Evolutionary conservation across 2,113 vertebrate genomes (phyloP).

Genomic region (Desmodus rotundus): DNA sequence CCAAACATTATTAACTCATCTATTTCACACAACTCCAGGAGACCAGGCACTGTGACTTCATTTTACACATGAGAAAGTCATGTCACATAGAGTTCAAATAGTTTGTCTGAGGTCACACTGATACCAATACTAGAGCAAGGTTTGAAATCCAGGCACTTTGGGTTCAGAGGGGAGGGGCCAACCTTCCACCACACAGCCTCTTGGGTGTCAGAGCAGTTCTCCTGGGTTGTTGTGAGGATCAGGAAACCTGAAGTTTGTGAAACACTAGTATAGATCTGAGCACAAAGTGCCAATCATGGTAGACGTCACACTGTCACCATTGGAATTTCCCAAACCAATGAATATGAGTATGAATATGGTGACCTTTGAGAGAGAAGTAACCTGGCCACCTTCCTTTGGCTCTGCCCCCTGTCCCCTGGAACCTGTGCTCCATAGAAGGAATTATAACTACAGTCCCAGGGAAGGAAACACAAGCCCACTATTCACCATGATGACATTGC

Average conservation of each 20-base stretch:
- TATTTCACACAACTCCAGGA: background rate
- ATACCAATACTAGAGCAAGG: background rate
- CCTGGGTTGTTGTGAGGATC: background rate
- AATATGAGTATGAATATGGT: background rate
- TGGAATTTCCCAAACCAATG: background rate
- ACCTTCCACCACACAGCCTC: background rate
- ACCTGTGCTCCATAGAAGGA: background rate
- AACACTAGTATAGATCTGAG: background rate
- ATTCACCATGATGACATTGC: accelerated
- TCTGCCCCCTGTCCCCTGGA: background rate
- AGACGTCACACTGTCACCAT: background rate
- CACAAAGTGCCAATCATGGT: no score
- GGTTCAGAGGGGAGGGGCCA: no score
- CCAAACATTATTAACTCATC: background rate
- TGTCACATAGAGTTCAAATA: background rate
- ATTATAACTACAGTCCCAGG: background rate
- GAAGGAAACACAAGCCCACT: background rate
- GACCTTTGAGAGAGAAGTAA: background rate
- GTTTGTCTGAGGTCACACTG: background rate
- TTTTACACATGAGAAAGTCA: background rate
- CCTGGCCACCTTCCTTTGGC: background rate
- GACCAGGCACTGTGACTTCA: background rate
- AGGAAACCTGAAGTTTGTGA: background rate
- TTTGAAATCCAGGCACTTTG: background rate
- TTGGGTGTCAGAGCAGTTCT: background rate